Evolutionary conservation across 1,140 invertebrate genomes (phyloP), one percentile per base, ranked within the genome.

Genomic region (Drosophila navojoa): DNA sequence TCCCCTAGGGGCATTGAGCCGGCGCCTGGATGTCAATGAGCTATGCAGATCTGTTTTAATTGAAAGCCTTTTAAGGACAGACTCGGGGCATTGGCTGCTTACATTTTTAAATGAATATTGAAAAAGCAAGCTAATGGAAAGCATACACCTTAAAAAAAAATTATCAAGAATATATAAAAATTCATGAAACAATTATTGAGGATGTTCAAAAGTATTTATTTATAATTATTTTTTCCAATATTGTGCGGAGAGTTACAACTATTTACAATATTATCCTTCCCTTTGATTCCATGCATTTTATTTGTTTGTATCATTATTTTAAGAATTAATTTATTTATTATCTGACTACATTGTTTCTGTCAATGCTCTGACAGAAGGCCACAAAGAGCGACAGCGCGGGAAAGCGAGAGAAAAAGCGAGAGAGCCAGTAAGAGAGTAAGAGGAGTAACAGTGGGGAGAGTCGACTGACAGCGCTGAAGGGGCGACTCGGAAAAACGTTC

Each of bases 301-400:
- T n/a, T n/a, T 25, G 5, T 3, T 15, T n/a, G n/a, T 19, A 16
- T 71, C 71, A 63, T 64, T 67, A 53, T 53, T 71, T 71, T 60
- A 47, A 54, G 70, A 47, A 60, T 47, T 67, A 54, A 87, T 68
- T 86, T 78, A 87, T 66, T 76, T 87, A 84, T 81, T 81, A 81
- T 62, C 77, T 71, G 79, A 71, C 77, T 54, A 72, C 54, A 75
- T 57, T 82, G 81, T 87, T 73, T 73, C 78, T 85, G 81, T 67
- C 82, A 87, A 78, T 86, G 82, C 63, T 76, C 82, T 32, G 9
- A n/a, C 16, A 66, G 62, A 81, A 85, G 81, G 81, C 68, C 81
- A 52, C 9, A 32, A 9, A 11, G 19, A 52, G 19, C 19, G 1
- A 22, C 19, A 22, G 19, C 0, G 19, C 19, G 19, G 19, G 58